Evolutionary conservation across 2,113 vertebrate genomes (phyloP).

Genomic region (Prochilodus magdalenae): DNA sequence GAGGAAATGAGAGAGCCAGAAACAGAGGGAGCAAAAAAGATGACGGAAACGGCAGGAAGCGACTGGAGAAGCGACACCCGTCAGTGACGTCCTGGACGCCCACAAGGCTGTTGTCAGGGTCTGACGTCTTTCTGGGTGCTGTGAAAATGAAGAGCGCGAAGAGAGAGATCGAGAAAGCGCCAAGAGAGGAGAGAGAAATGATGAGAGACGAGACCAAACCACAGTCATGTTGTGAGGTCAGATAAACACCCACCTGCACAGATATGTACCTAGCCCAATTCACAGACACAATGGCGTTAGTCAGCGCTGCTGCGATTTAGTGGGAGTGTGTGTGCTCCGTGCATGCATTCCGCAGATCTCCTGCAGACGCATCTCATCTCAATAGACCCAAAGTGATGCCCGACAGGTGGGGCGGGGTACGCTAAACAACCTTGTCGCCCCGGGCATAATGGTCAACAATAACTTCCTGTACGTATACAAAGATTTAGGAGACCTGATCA

Average conservation of each 20-base stretch:
- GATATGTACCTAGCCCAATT: slow-evolving; percentile 33
- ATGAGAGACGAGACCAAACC: slow-evolving; percentile 6
- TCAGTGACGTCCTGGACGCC: neutral
- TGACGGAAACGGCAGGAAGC: neutral
- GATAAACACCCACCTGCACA: slow-evolving; percentile 46
- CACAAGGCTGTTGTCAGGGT: neutral
- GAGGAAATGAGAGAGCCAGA: neutral
- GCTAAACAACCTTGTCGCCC: too few species aligned
- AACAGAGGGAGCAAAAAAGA: neutral
- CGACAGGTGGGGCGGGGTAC: too few species aligned
- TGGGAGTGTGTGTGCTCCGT: neutral
- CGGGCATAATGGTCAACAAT: too few species aligned
- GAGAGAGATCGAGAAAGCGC: slow-evolving; percentile 16
- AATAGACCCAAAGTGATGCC: neutral
- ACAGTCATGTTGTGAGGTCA: slow-evolving; percentile 12
- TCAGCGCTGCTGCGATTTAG: slow-evolving; percentile 42
- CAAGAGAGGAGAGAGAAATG: slow-evolving; percentile 28
- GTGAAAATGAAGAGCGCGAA: slow-evolving; percentile 20
- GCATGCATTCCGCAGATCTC: neutral
- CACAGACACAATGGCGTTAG: slow-evolving; percentile 28
- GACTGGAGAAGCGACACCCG: slow-evolving; percentile 14
- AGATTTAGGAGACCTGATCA: too few species aligned
- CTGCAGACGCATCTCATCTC: neutral
- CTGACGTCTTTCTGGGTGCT: neutral
- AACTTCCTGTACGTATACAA: too few species aligned